Evolutionary conservation across 1,140 invertebrate genomes (phyloP), one percentile per base, ranked within the genome.

Genomic region (Mya arenaria): DNA sequence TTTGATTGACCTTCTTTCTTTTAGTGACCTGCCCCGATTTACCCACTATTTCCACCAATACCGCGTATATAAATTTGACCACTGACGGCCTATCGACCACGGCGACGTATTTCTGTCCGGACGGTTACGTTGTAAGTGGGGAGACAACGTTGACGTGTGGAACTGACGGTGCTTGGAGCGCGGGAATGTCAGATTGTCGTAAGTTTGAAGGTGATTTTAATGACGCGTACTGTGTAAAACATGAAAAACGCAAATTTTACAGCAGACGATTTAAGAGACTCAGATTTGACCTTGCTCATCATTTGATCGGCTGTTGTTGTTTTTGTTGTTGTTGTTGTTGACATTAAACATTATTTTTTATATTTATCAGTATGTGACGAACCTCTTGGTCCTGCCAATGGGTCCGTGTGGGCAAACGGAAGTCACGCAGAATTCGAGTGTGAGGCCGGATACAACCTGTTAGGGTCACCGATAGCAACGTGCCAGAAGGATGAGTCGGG

Each of bases 111-210:
- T 58, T 15, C 19, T 79, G 75, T 69, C 48, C 65, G 3, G 28
- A 32, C 37, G 65, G 65, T 10, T 79, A 79, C 34, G 52, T 34
- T 39, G 34, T 69, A 17, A 68, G 41, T 4, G 75, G 75, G 1
- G 4, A 13, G 4, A n/a, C 25, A 30, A 69, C 62, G 4, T 44
- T 79, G 10, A 58, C 39, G 1, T 79, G 75, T 52, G 36, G 36
- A 28, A 23, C 75, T 0, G 34, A 56, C 28, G 75, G 75, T 19
- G 32, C 65, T 8, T 79, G 75, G 75, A 58, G 52, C 25, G 13
- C 28, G n/a, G 63, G 32, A 10, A 48, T 65, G 41, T 68, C 75
- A 23, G 72, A 74, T 17, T 79, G 75, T 36, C 63, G 75, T 79
- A 58, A 62, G 23, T 19, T 23, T 41, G n/a, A n/a, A n/a, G n/a